phyloP scores from a whole-genome alignment of 92 coral and sea anemone genomes.

The Plumapathes pennacea region DNA sequence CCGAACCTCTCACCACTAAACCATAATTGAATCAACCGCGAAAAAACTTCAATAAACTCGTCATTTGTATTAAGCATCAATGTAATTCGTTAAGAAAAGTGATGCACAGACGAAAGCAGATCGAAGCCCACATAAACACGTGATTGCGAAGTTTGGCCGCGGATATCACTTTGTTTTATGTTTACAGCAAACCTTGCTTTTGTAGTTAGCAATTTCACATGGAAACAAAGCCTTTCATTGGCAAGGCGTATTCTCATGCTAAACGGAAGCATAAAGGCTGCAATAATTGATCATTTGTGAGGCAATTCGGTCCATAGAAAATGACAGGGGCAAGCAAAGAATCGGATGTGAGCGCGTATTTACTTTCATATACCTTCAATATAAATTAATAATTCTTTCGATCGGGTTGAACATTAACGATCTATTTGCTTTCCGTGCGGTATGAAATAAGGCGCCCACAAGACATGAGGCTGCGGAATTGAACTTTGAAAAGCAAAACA shows the following conservation, averaged over 20 bases:
- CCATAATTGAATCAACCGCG: constrained; percentile 81
- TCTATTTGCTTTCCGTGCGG: constrained; percentile 55
- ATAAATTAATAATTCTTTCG: constrained; percentile 83
- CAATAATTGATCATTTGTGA: constrained; percentile 99
- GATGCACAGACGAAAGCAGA: neutral
- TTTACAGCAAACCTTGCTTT: constrained; percentile 61
- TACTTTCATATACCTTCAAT: constrained; percentile 79
- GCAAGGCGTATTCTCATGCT: constrained; percentile 91
- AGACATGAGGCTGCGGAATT: constrained; percentile 37
- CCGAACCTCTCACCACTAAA: constrained; percentile 29
- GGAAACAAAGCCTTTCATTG: constrained; percentile 78
- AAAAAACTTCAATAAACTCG: constrained; percentile 68
- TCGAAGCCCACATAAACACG: neutral
- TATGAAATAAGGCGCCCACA: constrained; percentile 23
- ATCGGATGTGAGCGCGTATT: constrained; percentile 79
- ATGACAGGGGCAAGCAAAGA: constrained; percentile 74
- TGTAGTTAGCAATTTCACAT: constrained; percentile 74
- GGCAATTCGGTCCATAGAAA: constrained; percentile 89
- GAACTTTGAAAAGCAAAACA: constrained; percentile 74
- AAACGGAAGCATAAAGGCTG: constrained; percentile 83
- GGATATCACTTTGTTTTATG: constrained; percentile 46
- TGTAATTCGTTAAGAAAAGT: constrained; percentile 8
- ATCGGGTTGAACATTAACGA: constrained; percentile 77
- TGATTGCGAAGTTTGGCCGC: constrained; percentile 19
- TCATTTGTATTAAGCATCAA: constrained; percentile 57